Evolutionary conservation across 2,797 vertebrate genomes (phyloP).

Genomic region (Cirrhinus mrigala): DNA sequence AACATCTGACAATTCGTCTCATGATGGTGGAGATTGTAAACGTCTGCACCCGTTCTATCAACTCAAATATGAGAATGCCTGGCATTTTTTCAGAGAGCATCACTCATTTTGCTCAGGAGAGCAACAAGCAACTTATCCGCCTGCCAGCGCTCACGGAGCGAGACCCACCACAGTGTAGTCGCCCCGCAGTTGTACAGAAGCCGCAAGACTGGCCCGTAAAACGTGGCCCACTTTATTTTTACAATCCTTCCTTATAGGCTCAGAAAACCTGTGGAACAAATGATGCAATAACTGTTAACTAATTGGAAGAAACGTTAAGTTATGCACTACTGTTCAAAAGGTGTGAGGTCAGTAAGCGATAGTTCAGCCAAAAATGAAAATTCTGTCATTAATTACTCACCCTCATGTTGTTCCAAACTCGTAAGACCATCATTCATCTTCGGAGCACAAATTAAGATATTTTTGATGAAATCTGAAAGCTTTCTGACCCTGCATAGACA

Average conservation of each 20-base stretch:
- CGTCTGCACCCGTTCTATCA: constrained; percentile 20
- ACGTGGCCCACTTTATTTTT: constrained; percentile 43
- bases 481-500: too few relatives aligned
- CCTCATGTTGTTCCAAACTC: too few relatives aligned
- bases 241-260: constrained; percentile 29
- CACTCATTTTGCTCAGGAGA: constrained; percentile 13
- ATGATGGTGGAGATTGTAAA: background rate
- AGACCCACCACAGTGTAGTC: constrained; percentile 52
- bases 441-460: too few relatives aligned
- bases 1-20: constrained; percentile 18
- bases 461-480: too few relatives aligned
- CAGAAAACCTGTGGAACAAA: constrained; percentile 47
- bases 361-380: too few relatives aligned
- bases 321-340: background rate
- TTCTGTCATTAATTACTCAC: too few relatives aligned
- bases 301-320: constrained; percentile 13
- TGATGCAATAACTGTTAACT: constrained; percentile 38
- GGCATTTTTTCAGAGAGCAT: constrained; percentile 12
- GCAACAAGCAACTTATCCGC: background rate
- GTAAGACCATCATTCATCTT: too few relatives aligned
- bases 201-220: constrained; percentile 33
- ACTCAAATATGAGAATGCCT: constrained; percentile 13
- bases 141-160: background rate
- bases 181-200: constrained; percentile 15
- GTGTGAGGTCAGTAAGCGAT: background rate